These are phyloP conservation scores for Oryzias celebensis DNA, from an alignment of 2,113 vertebrate genomes.

Conservation along the genomic window DNA sequence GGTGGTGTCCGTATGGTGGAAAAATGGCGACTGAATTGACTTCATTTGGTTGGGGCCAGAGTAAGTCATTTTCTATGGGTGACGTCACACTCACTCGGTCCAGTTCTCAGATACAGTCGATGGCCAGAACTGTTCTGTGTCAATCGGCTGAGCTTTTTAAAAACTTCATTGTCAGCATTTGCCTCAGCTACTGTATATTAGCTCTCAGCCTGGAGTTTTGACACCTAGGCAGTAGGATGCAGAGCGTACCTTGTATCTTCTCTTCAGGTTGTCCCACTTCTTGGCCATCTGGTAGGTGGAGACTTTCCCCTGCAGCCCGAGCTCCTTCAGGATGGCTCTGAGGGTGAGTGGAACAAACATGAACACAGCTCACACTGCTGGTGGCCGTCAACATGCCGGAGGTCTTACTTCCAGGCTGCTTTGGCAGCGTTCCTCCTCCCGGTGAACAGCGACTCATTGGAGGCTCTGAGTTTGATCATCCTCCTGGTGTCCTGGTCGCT, in stretches of 20 bases:
- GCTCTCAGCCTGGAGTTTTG: background rate
- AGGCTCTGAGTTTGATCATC: slow-evolving; percentile 75
- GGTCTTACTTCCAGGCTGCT: slow-evolving; percentile 74
- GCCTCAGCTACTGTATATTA: too few species aligned
- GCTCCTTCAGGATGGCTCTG: slow-evolving; percentile 77
- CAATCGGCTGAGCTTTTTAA: too few species aligned
- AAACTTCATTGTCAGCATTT: too few species aligned
- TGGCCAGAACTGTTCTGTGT: too few species aligned
- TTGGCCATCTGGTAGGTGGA: slow-evolving; percentile 78
- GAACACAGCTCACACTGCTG: background rate
- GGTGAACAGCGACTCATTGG: slow-evolving; percentile 73
- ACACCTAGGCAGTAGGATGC: background rate
- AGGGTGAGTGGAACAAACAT: background rate
- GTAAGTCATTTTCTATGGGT: too few species aligned
- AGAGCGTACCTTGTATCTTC: slow-evolving; percentile 73
- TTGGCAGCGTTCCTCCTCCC: slow-evolving; percentile 78
- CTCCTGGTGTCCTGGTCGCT: slow-evolving; percentile 76
- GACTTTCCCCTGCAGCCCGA: slow-evolving; percentile 73
- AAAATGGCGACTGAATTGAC: too few species aligned
- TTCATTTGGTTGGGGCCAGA: too few species aligned
- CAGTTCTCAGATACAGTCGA: too few species aligned
- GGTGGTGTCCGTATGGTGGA: too few species aligned
- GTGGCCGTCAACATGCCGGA: background rate
- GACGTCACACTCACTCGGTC: too few species aligned
- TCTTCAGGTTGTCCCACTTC: slow-evolving; percentile 82